These are phyloP conservation scores for Helicoverpa zea DNA, from an alignment of 1,140 invertebrate species.

Conservation along the genomic window DNA sequence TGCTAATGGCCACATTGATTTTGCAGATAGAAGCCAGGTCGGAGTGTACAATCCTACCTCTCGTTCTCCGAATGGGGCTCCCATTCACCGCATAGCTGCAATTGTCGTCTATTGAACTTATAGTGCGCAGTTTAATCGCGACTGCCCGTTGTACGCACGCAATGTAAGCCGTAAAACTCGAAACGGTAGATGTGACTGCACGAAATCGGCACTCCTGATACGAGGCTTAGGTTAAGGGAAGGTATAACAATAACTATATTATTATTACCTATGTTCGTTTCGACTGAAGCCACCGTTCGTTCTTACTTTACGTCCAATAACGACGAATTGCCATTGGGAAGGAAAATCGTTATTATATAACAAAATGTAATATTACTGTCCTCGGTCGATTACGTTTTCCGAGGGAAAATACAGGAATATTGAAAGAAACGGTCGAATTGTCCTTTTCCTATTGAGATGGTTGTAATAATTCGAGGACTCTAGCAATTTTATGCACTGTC, in stretches of 20 bases:
- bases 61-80: constrained; percentile 55
- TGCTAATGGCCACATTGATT: constrained; percentile 86
- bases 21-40: constrained; percentile 86
- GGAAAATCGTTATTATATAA: constrained; percentile 72
- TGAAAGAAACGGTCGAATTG: constrained; percentile 64
- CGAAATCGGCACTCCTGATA: constrained; percentile 45
- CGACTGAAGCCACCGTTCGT: constrained; percentile 66
- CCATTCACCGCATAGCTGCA: constrained; percentile 52
- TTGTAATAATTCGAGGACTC: constrained; percentile 58
- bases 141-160: constrained; percentile 50
- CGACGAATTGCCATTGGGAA: constrained; percentile 69
- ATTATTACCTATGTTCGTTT: constrained; percentile 74
- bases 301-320: constrained; percentile 71
- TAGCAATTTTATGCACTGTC: constrained; percentile 58
- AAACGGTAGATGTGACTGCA: constrained; percentile 48
- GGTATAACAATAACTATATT: constrained; percentile 78
- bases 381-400: constrained; percentile 64
- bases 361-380: constrained; percentile 69
- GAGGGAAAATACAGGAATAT: constrained; percentile 65
- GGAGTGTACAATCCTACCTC: constrained; percentile 78
- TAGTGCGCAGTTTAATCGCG: constrained; percentile 43
- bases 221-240: constrained; percentile 62
- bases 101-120: constrained; percentile 51
- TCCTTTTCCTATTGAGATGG: constrained; percentile 60
- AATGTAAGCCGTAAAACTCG: constrained; percentile 58